Evolutionary conservation across 2,113 vertebrate genomes (phyloP).

Genomic region (Pavo muticus): DNA sequence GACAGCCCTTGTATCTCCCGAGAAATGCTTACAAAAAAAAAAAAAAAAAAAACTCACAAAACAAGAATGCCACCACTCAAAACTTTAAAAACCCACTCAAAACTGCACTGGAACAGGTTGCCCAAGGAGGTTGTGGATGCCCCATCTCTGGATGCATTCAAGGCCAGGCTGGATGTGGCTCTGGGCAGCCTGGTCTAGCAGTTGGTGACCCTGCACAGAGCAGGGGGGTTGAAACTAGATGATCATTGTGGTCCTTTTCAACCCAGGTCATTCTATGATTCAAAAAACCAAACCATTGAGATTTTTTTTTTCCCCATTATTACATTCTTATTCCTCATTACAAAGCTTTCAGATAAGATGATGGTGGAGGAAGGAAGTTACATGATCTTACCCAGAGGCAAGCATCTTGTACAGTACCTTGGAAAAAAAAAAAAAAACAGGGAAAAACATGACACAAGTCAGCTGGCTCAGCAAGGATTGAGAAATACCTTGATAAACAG

Average conservation of each 20-base stretch:
- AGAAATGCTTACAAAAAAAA: not conserved
- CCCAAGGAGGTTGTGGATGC: too few species aligned
- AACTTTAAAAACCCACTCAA: not conserved
- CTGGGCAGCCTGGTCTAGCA: too few species aligned
- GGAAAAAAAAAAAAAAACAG: not conserved
- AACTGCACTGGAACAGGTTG: too few species aligned
- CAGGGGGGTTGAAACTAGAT: too few species aligned
- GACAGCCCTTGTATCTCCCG: not conserved
- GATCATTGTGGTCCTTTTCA: too few species aligned
- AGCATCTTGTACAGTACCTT: slow-evolving; percentile 7
- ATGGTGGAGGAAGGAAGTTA: not conserved
- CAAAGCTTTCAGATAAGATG: slow-evolving; percentile 30
- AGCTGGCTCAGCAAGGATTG: slow-evolving; percentile 69
- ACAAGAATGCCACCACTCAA: not conserved
- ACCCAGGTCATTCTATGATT: too few species aligned
- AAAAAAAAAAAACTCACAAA: not conserved
- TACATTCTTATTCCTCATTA: not conserved
- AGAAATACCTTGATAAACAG: slow-evolving; percentile 74
- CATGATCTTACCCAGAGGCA: slow-evolving; percentile 48
- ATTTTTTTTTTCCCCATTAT: not conserved
- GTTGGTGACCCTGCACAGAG: too few species aligned
- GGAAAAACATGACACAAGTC: slow-evolving; percentile 59
- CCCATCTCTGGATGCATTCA: too few species aligned
- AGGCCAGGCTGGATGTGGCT: too few species aligned
- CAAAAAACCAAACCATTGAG: not conserved